These are phyloP conservation scores for Fulmarus glacialis DNA, from an alignment of 2,113 vertebrate species.

Conservation along the genomic window DNA sequence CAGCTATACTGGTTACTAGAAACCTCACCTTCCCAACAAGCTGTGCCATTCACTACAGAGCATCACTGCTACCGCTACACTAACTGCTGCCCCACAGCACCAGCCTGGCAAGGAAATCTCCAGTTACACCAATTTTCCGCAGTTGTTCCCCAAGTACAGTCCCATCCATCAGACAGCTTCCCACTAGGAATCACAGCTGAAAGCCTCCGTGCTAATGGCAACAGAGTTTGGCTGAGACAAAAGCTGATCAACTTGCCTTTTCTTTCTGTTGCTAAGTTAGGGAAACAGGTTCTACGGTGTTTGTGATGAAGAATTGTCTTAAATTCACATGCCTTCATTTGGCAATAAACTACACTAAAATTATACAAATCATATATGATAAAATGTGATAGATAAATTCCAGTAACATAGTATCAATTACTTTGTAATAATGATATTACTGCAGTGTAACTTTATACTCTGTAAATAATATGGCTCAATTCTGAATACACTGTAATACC, in stretches of 20 bases:
- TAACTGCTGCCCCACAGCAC: not conserved
- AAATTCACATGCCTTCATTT: not conserved
- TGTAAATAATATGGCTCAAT: not conserved
- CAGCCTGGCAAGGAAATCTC: not conserved
- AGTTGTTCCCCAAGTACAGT: rapidly evolving
- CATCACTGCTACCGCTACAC: rapidly evolving
- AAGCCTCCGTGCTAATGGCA: not conserved
- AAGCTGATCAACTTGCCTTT: not conserved
- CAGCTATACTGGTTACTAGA: not conserved
- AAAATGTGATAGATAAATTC: not conserved
- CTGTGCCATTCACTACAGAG: not conserved
- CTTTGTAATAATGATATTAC: not conserved
- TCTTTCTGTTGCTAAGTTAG: not conserved
- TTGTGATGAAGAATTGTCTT: not conserved
- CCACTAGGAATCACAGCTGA: not conserved
- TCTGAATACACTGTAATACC: not conserved
- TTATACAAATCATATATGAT: too few species aligned
- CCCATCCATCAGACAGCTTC: not conserved
- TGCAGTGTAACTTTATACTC: not conserved
- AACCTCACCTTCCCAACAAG: not conserved
- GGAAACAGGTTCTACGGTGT: not conserved
- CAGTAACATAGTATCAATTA: not conserved
- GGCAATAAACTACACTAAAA: not conserved
- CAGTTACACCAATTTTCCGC: rapidly evolving
- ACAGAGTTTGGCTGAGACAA: not conserved